Base-by-base conservation (phyloP, 2,113 vertebrate genomes). In the Pituophis catenifer region DNA sequence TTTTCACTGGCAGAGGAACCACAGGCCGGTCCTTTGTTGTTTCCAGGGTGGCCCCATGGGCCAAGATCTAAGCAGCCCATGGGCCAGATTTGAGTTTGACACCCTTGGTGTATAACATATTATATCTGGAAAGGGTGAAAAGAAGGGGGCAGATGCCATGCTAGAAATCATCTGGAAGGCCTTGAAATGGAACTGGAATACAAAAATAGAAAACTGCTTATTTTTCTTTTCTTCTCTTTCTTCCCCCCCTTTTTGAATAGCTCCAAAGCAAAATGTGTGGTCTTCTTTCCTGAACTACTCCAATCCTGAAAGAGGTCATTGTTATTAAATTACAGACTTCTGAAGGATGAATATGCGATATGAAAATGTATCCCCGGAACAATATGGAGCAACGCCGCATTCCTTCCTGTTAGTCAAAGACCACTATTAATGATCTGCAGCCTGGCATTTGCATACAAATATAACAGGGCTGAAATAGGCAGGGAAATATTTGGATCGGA, bases 311-410 rank as follows among this genome's bases (percentile, higher is more conserved):
- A 93, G 23, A 92, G 26, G 19, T 55, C 57, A 2, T 7, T 90
- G 0, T 94, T 94, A 95, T 92, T 92, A 91, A 29, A 89, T 55
- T 95, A 91, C 65, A 33, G 0, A 91, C 91, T 29, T 94, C 92
- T 91, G 88, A 92, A 96, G 95, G 95, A 85, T 52, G 89, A 44
- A 44, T 44, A 75, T 26, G 33, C 3, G 57, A 90, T 93, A 90
- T 91, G 94, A 58, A 89, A 90, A 88, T 81, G 59, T 58, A 2
- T 59, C 91, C 92, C 90, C 62, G 53, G 88, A 90, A 94, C 94
- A 95, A 94, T 44, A 93, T 95, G 89, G 86, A 95, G 55, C 92
- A 92, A 29, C 91, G 54, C 59, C 94, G 92, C 93, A 94, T 95
- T 96, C 89, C 86, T 91, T 86, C 70, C 33, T 1, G 9, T 85